phyloP scores from a whole-genome alignment of 2,888 invertebrate genomes.

The Cerastis rubricosa region DNA sequence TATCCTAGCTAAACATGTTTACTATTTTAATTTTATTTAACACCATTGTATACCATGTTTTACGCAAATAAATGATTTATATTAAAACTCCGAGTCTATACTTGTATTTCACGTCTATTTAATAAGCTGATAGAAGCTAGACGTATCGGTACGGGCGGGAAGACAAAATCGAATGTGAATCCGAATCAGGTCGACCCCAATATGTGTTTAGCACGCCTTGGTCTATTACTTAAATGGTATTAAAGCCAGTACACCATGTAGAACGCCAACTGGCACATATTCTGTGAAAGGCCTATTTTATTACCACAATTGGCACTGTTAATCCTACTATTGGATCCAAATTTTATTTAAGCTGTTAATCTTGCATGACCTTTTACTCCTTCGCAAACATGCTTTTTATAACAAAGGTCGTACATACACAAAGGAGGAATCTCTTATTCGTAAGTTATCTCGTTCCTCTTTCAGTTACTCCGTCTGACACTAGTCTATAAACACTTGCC shows the following conservation, averaged over 20 bases:
- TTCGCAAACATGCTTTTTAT: background rate
- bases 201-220: background rate
- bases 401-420: background rate
- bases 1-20: too few relatives aligned
- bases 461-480: background rate
- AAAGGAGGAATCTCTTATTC: background rate
- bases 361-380: background rate
- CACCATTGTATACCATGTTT: too few relatives aligned
- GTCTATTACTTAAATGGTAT: background rate
- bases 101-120: background rate
- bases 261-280: conserved; percentile 14
- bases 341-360: conserved; percentile 1
- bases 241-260: background rate
- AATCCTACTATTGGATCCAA: background rate
- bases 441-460: background rate
- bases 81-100: background rate
- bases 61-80: too few relatives aligned
- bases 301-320: conserved; percentile 12
- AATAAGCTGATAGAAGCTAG: background rate
- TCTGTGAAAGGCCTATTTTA: conserved; percentile 1
- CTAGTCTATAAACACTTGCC: conserved; percentile 1
- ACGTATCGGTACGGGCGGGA: background rate
- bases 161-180: background rate
- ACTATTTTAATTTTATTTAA: too few relatives aligned
- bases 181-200: background rate